Conservation (phyloP, 2,113 vertebrate species). For the Podarcis muralis region DNA sequence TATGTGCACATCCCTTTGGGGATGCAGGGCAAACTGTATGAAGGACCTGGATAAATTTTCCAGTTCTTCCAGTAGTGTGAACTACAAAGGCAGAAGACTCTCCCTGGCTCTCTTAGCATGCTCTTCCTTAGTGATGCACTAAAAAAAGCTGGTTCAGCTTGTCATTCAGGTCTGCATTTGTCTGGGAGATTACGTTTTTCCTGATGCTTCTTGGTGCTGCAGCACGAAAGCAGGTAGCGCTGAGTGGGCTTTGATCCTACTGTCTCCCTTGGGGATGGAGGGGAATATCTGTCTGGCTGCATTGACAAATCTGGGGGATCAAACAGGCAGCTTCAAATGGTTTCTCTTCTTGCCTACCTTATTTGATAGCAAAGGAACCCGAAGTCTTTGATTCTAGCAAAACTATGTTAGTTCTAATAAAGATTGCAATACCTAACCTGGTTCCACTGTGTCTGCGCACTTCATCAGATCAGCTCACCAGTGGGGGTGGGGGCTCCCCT, state of each 20-base stretch:
- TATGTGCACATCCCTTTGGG: neutral
- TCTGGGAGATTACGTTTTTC: neutral
- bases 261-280: neutral
- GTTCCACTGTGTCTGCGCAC: neutral
- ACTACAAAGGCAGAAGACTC: too few relatives aligned
- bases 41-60: neutral
- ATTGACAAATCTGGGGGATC: slow-evolving; percentile 7
- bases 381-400: slow-evolving; percentile 6
- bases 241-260: slow-evolving; percentile 11
- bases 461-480: neutral
- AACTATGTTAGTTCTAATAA: neutral
- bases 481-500: neutral
- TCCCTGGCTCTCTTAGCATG: neutral
- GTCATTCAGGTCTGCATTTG: neutral
- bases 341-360: neutral
- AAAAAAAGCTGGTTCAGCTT: neutral
- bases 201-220: neutral
- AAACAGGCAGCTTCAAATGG: neutral
- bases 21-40: neutral
- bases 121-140: too few relatives aligned
- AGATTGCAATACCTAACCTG: neutral
- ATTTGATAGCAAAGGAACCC: neutral
- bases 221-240: neutral
- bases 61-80: too few relatives aligned
- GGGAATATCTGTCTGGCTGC: neutral